phyloP scores from a whole-genome alignment of 2,113 vertebrate species.

The Eretmochelys imbricata region DNA sequence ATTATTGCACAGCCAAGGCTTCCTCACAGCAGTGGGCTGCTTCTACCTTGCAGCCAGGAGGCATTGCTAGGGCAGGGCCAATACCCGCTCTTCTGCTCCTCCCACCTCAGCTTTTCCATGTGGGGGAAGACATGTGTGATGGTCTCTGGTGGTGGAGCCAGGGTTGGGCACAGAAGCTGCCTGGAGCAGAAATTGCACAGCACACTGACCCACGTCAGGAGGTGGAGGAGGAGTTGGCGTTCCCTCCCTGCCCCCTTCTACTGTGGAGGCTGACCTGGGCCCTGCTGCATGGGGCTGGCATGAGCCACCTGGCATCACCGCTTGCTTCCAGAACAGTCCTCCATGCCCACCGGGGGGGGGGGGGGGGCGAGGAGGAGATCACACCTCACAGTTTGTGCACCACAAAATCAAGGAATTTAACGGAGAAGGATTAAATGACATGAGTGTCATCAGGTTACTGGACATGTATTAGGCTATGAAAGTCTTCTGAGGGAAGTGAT shows the following conservation, averaged over 20 bases:
- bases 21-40: not conserved
- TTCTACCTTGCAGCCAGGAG: not conserved
- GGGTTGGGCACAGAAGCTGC: not conserved
- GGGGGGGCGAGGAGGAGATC: no score
- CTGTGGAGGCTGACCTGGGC: no score
- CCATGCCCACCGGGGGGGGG: not conserved
- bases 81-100: not conserved
- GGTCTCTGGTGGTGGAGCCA: not conserved
- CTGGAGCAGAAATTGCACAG: not conserved
- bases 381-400: not conserved
- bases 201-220: not conserved
- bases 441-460: not conserved
- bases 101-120: not conserved
- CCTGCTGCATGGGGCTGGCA: not conserved
- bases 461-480: fast-evolving
- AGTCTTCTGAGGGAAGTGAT: not conserved
- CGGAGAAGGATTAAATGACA: not conserved
- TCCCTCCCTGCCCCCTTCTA: no score
- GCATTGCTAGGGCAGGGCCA: not conserved
- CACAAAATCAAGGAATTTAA: not conserved
- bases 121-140: not conserved
- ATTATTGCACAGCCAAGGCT: not conserved
- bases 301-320: not conserved
- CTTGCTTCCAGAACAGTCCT: not conserved
- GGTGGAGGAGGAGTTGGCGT: no score